Conservation (phyloP, 2,113 vertebrate species). For the Ptilorrhoa leucosticta region DNA sequence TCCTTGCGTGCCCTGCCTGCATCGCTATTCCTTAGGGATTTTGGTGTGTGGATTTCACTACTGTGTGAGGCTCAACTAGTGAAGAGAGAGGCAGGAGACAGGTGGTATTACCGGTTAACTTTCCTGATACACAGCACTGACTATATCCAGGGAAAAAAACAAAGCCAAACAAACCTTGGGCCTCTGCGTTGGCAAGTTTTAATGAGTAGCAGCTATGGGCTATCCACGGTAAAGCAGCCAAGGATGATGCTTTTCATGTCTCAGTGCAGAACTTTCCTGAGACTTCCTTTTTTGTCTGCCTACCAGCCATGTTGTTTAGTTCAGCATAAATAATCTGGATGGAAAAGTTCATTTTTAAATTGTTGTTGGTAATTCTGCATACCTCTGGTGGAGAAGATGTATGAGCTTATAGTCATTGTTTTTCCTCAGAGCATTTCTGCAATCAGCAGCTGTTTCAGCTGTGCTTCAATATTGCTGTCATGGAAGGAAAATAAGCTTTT, state of each 20-base stretch:
- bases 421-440: background rate
- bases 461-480: background rate
- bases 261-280: background rate
- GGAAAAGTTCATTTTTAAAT: background rate
- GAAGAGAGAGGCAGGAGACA: background rate
- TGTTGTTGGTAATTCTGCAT: background rate
- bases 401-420: background rate
- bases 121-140: background rate
- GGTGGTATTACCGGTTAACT: background rate
- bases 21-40: rapidly evolving
- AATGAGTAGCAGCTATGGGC: background rate
- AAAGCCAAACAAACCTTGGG: background rate
- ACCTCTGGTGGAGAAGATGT: background rate
- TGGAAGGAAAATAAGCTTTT: background rate
- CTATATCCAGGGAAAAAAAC: background rate
- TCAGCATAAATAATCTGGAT: background rate
- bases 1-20: too few species aligned
- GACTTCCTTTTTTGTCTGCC: constrained; percentile 1
- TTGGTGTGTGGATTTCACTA: rapidly evolving
- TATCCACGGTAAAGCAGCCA: background rate
- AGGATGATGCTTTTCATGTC: background rate
- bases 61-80: background rate
- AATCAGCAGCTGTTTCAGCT: background rate
- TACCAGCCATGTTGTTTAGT: background rate
- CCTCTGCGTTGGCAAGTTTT: background rate